These are phyloP conservation scores for Pholis gunnellus DNA, from an alignment of 2,113 vertebrate species.

Conservation along the genomic window DNA sequence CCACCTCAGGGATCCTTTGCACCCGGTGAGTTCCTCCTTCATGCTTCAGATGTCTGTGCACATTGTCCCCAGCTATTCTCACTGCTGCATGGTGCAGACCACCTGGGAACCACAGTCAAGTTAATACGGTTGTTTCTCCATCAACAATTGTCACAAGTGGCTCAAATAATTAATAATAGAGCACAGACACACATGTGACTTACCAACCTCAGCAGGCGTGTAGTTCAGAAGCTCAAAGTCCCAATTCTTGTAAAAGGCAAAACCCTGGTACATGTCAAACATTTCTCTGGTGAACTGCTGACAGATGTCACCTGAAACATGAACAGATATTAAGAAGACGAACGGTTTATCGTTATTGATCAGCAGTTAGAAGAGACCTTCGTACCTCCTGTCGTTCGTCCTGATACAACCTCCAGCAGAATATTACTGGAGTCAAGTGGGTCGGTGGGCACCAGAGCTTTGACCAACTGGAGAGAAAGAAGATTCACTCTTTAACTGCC, in stretches of 20 bases:
- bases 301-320: constrained; percentile 92
- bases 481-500: not conserved
- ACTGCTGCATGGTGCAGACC: constrained; percentile 94
- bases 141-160: no score
- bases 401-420: constrained; percentile 92
- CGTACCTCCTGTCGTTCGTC: constrained; percentile 95
- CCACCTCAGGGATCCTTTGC: constrained; percentile 93
- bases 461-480: constrained; percentile 84
- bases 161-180: not conserved
- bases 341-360: not conserved
- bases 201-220: constrained; percentile 89
- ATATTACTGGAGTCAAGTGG: constrained; percentile 86
- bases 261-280: constrained; percentile 95
- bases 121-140: not conserved
- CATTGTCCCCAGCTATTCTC: constrained; percentile 88
- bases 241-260: constrained; percentile 90
- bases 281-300: constrained; percentile 96
- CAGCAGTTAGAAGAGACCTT: no score
- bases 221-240: constrained; percentile 92
- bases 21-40: constrained; percentile 96
- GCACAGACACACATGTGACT: not conserved
- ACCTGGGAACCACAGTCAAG: constrained; percentile 76
- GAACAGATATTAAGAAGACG: constrained; percentile 35
- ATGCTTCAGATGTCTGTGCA: constrained; percentile 90
- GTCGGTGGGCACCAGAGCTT: constrained; percentile 86